phyloP scores from a whole-genome alignment of 2,113 vertebrate genomes.

The Nerophis lumbriciformis region DNA sequence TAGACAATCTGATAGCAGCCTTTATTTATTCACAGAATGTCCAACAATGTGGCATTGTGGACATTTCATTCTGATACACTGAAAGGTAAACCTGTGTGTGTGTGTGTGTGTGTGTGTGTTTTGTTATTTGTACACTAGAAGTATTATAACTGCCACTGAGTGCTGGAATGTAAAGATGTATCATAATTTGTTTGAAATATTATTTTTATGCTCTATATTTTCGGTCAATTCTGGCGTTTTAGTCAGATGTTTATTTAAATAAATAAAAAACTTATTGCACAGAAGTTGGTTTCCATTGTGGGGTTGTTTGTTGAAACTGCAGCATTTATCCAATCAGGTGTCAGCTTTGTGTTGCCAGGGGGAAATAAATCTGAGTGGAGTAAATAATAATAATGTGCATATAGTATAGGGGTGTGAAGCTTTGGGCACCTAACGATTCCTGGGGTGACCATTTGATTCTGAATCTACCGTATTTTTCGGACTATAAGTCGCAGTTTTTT shows the following conservation, averaged over 20 bases:
- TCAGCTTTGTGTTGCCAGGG: too few species aligned
- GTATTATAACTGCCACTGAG: conserved; percentile 26
- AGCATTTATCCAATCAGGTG: too few species aligned
- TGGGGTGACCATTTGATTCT: too few species aligned
- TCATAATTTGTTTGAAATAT: conserved; percentile 49
- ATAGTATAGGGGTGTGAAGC: too few species aligned
- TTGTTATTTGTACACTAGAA: conserved; percentile 16
- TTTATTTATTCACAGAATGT: conserved; percentile 59
- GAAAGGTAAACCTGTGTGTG: conserved; percentile 25
- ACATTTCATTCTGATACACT: conserved; percentile 33
- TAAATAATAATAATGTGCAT: too few species aligned
- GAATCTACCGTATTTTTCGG: too few species aligned
- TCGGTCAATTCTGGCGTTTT: conserved; percentile 71
- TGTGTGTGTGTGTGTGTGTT: conserved; percentile 19
- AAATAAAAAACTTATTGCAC: conserved; percentile 49
- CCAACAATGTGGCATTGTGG: conserved; percentile 26
- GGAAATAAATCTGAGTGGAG: too few species aligned
- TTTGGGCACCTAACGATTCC: too few species aligned
- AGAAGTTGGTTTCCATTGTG: conserved; percentile 7
- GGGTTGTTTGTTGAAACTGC: too few species aligned
- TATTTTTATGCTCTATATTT: conserved; percentile 44
- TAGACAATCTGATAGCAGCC: conserved; percentile 10
- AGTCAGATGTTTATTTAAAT: conserved; percentile 75
- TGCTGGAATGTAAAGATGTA: conserved; percentile 56
- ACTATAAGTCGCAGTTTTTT: too few species aligned